Conservation (phyloP, 2,113 vertebrate species). For the Acanthisitta chloris region DNA sequence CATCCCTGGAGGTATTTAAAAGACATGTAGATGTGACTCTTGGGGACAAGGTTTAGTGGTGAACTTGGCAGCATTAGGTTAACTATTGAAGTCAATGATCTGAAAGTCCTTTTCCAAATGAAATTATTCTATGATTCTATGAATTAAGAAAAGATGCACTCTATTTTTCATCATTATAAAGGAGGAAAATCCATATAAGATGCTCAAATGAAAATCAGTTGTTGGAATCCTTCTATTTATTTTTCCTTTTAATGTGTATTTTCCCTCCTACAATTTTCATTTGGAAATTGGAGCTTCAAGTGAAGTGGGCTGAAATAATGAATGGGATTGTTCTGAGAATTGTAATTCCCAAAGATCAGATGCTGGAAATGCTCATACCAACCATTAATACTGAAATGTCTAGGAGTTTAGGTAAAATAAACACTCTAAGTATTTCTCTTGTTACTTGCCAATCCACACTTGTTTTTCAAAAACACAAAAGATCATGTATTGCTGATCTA, state of each 20-base stretch:
- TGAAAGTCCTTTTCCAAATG: not conserved
- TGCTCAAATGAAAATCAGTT: slow-evolving; percentile 48
- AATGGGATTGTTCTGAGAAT: slow-evolving; percentile 40
- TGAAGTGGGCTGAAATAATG: slow-evolving; percentile 46
- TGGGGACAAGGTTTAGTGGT: not conserved
- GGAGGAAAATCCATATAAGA: slow-evolving; percentile 17
- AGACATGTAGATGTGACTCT: not conserved
- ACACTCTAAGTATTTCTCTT: not conserved
- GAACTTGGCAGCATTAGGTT: not conserved
- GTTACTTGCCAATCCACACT: not conserved
- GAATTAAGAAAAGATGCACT: slow-evolving; percentile 42
- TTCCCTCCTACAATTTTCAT: slow-evolving; percentile 35
- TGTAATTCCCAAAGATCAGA: slow-evolving; percentile 12
- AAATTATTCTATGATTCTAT: not conserved
- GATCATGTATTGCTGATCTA: not conserved
- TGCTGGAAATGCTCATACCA: slow-evolving; percentile 10
- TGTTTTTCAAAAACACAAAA: not conserved
- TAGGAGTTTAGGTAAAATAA: slow-evolving; percentile 31
- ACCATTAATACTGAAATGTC: slow-evolving; percentile 28
- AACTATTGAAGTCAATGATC: not conserved
- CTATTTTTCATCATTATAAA: slow-evolving; percentile 38
- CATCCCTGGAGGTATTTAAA: not conserved
- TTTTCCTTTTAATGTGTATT: slow-evolving; percentile 50
- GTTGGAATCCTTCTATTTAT: slow-evolving; percentile 28
- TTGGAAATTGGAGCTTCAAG: slow-evolving; percentile 35